Conservation (phyloP, 2,797 vertebrate species). For the Iguana delicatissima region DNA sequence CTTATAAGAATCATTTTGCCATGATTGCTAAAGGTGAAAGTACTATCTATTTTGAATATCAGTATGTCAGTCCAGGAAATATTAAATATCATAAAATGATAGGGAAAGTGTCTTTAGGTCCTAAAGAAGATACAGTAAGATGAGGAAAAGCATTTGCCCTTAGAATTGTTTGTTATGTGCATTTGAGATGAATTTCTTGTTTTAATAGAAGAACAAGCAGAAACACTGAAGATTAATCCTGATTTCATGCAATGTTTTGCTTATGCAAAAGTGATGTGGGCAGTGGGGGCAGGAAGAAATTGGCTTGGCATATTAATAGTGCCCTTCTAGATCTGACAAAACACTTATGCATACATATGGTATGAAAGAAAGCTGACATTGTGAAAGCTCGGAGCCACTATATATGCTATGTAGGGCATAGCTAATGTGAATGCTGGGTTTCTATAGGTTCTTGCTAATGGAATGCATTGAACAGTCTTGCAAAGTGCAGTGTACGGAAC, state of each 20-base stretch:
- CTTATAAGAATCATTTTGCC: slow-evolving; percentile 1
- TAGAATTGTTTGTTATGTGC: not conserved
- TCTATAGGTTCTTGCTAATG: slow-evolving; percentile 13
- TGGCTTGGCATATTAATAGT: not conserved
- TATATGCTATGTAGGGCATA: not conserved
- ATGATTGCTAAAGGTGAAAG: slow-evolving; percentile 11
- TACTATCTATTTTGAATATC: slow-evolving; percentile 21
- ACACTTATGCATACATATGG: not conserved
- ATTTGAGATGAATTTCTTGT: not conserved
- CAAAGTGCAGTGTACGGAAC: slow-evolving; percentile 4
- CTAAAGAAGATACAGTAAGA: not conserved
- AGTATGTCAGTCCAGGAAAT: slow-evolving; percentile 2
- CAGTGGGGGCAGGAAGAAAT: not conserved
- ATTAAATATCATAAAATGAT: slow-evolving; percentile 16
- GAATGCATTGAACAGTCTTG: not conserved
- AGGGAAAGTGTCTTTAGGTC: not conserved
- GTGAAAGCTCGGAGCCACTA: slow-evolving; percentile 9
- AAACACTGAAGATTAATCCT: not conserved
- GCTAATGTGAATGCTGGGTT: not conserved
- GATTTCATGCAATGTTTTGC: not conserved
- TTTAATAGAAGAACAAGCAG: not conserved
- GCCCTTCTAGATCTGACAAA: not conserved
- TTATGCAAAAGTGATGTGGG: not conserved
- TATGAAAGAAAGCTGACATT: not conserved
- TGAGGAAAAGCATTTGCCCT: not conserved